These are phyloP conservation scores for Azemiops feae DNA, from an alignment of 2,113 vertebrate species.

Conservation along the genomic window DNA sequence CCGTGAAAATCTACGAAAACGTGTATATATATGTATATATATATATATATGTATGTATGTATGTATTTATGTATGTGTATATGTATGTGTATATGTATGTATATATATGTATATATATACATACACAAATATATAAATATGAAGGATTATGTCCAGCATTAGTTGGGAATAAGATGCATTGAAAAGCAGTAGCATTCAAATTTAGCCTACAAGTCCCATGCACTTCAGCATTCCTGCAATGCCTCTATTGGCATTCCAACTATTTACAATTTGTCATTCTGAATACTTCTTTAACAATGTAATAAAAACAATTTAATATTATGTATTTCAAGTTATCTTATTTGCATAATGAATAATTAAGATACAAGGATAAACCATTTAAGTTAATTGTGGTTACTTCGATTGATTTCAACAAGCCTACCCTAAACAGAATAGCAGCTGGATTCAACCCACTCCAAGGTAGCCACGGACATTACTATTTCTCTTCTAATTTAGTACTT, in stretches of 20 bases:
- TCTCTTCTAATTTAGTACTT: slow-evolving; percentile 62
- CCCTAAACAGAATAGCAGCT: not conserved
- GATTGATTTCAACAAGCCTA: not conserved
- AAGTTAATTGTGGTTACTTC: not conserved
- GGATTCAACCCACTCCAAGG: slow-evolving; percentile 33
- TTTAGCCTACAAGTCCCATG: not conserved
- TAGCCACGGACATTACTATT: slow-evolving; percentile 58
- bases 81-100: not conserved
- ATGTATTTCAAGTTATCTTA: slow-evolving; percentile 62
- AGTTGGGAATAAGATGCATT: not conserved
- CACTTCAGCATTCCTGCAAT: not conserved
- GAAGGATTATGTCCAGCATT: not conserved
- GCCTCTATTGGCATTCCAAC: not conserved
- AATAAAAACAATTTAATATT: slow-evolving; percentile 55
- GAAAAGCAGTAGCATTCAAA: not conserved
- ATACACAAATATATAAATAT: too few species aligned
- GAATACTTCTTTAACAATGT: slow-evolving; percentile 42
- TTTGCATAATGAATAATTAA: slow-evolving; percentile 58
- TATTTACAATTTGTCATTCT: not conserved
- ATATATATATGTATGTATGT: too few species aligned
- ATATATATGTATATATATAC: too few species aligned
- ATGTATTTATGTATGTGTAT: too few species aligned
- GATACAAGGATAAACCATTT: not conserved
- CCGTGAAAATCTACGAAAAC: too few species aligned
- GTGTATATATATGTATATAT: not conserved